Percentiles rank a stretch among this genome's conserved stretches.
Conservation (phyloP, 2,113 vertebrate species). For the Grallaria varia region DNA sequence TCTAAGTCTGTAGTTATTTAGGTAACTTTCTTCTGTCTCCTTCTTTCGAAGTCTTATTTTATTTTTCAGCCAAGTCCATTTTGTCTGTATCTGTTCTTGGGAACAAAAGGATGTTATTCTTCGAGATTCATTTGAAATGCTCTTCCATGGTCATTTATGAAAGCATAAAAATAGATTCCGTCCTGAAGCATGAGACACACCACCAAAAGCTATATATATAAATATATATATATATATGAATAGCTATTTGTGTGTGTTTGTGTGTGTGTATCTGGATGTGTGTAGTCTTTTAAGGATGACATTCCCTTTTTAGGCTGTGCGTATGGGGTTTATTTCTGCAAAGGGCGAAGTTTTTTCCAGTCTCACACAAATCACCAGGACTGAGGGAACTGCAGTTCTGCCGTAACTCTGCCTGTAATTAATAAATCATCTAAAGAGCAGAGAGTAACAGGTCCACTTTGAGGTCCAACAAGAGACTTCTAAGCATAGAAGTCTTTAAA, state of each 20-base stretch:
- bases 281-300: neutral
- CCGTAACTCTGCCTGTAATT: constrained; percentile 28
- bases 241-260: neutral
- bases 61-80: constrained; percentile 36
- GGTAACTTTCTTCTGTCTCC: constrained; percentile 8
- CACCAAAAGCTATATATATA: neutral
- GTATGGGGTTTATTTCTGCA: constrained; percentile 11
- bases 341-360: neutral
- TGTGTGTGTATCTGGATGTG: neutral
- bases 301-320: neutral
- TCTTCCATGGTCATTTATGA: constrained; percentile 48
- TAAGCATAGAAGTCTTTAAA: neutral
- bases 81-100: neutral
- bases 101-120: constrained; percentile 56
- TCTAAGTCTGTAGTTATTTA: neutral
- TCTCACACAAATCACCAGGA: constrained; percentile 27
- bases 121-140: constrained; percentile 19
- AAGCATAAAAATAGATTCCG: constrained; percentile 42
- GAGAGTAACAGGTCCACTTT: constrained; percentile 37
- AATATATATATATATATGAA: neutral
- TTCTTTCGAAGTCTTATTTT: constrained; percentile 9
- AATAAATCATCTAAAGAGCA: constrained; percentile 61
- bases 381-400: constrained; percentile 2
- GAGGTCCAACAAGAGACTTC: constrained; percentile 50
- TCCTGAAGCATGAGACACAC: neutral